These are phyloP conservation scores for Ennomos erosarius DNA, from an alignment of 2,888 invertebrate genomes.

Conservation along the genomic window DNA sequence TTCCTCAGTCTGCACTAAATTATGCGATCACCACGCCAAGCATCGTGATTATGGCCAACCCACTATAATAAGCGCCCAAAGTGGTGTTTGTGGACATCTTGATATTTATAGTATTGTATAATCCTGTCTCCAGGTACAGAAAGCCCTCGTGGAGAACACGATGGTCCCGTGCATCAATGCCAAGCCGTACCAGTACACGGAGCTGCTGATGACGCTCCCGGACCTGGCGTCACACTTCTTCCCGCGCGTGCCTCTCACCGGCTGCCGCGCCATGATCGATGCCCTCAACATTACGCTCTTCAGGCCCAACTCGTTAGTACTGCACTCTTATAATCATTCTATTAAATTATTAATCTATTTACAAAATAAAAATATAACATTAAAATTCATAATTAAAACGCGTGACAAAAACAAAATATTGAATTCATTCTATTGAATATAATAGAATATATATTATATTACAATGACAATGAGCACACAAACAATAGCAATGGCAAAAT, in stretches of 20 bases:
- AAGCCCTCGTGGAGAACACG: slow-evolving; percentile 91
- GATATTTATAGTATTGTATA: not conserved
- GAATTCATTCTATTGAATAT: too few relatives aligned
- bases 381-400: too few relatives aligned
- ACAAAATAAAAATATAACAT: too few relatives aligned
- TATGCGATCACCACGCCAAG: too few relatives aligned
- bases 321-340: not conserved
- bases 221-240: slow-evolving; percentile 93
- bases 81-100: slow-evolving; percentile 36
- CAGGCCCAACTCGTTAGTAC: slow-evolving; percentile 92
- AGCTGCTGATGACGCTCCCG: slow-evolving; percentile 92
- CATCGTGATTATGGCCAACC: too few relatives aligned
- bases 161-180: slow-evolving; percentile 95
- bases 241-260: slow-evolving; percentile 89
- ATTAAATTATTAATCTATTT: too few relatives aligned
- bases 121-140: slow-evolving; percentile 85
- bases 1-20: too few relatives aligned
- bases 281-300: slow-evolving; percentile 92
- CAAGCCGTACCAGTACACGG: slow-evolving; percentile 93
- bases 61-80: too few relatives aligned
- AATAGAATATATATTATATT: too few relatives aligned
- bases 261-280: slow-evolving; percentile 92
- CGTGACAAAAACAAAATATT: too few relatives aligned
- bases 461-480: too few relatives aligned
- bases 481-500: too few relatives aligned